phyloP scores from a whole-genome alignment of 53 echinoderm and acorn worm genomes.

The Apostichopus leukothele region DNA sequence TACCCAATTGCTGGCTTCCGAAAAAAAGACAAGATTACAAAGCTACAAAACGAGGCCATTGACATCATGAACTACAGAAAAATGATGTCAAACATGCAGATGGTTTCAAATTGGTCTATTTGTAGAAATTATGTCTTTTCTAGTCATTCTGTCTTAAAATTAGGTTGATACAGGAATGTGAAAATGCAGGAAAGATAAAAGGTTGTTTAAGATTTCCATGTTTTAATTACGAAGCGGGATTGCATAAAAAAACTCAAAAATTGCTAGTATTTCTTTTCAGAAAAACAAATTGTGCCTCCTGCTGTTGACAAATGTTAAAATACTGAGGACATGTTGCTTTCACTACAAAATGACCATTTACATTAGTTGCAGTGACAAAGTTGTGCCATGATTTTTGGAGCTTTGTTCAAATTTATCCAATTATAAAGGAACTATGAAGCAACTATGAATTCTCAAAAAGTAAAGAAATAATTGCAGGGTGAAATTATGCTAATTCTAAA shows the following conservation, averaged over 20 bases:
- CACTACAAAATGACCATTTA: too few relatives aligned
- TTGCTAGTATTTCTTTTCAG: too few relatives aligned
- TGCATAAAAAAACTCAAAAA: not conserved
- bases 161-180: slow-evolving; percentile 42
- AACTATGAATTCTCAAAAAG: too few relatives aligned
- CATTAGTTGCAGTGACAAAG: too few relatives aligned
- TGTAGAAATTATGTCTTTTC: slow-evolving; percentile 14
- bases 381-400: too few relatives aligned
- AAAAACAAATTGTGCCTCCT: too few relatives aligned
- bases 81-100: slow-evolving; percentile 48
- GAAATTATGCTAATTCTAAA: too few relatives aligned
- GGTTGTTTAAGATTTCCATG: not conserved
- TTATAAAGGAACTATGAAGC: too few relatives aligned
- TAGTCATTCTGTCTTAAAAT: slow-evolving; percentile 17
- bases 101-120: slow-evolving; percentile 47
- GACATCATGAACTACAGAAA: slow-evolving; percentile 46
- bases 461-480: too few relatives aligned
- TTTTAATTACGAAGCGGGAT: not conserved
- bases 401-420: too few relatives aligned
- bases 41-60: slow-evolving; percentile 39
- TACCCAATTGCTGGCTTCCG: slow-evolving; percentile 28
- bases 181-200: not conserved
- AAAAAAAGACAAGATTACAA: not conserved
- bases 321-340: too few relatives aligned
- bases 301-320: too few relatives aligned